Base-by-base conservation (phyloP, 2,797 vertebrate genomes). In the Tamandua tetradactyla region DNA sequence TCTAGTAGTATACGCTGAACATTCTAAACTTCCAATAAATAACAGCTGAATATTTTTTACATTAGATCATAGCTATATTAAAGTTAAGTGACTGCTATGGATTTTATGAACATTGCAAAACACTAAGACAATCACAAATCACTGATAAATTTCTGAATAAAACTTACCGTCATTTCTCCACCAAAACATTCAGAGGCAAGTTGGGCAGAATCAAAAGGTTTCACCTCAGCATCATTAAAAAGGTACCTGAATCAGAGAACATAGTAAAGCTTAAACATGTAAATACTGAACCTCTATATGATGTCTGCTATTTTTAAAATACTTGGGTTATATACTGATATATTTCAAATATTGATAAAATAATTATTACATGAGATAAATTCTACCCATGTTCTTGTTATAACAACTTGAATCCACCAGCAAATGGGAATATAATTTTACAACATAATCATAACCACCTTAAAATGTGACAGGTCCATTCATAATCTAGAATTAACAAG, bases 141-240 rank as follows among this genome's bases (percentile, higher is more conserved):
- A 96, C 17, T 88, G 85, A 75, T 6, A 94, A n/a, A 93, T 84
- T 83, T 94, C 71, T 95, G n/a, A 97, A 80, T 72, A 66, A 95
- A 95, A 98, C 98, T 98, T 98, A 99, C 99, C 64, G 99, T 99
- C 99, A 99, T 99, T 97, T 99, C 99, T 97, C 99, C 99, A 86
- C 99, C 99, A 94, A 99, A 99, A 97, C 99, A 99, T 97, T 99
- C 99, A 0, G 99, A 99, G 17, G 99, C 99, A 80, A 99, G 98
- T 96, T 99, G 99, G 35, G 99, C 99, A 1, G 99, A 99, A 98
- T 99, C 99, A 40, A 99, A 99, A 18, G 99, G 99, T 97, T 99
- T 99, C 37, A 99, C 99, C 98, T 99, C 99, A 0, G 99, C 99
- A 55, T 99, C 99, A 81, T 99, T 99, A 97, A 99, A 99, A 95